phyloP scores from a whole-genome alignment of 2,797 vertebrate genomes.

The Sebastes steindachneri region DNA sequence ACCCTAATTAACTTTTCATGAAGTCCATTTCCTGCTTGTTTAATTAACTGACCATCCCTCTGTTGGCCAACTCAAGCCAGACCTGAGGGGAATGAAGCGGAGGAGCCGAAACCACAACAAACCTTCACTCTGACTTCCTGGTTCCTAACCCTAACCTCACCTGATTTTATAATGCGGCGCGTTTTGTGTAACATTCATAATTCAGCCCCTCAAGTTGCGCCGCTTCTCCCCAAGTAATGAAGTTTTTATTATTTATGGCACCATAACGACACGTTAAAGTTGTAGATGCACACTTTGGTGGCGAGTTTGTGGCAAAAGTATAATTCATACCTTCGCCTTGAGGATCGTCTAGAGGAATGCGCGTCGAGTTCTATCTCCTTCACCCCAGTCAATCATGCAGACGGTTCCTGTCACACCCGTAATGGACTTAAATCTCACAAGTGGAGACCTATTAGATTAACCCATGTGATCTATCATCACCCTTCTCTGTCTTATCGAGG shows the following conservation, averaged over 20 bases:
- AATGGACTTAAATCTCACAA: slow-evolving; percentile 63
- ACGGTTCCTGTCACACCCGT: slow-evolving; percentile 29
- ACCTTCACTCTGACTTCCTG: not conserved
- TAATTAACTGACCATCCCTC: slow-evolving; percentile 76
- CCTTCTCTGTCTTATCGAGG: slow-evolving; percentile 26
- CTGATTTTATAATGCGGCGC: slow-evolving; percentile 17
- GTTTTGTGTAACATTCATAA: slow-evolving; percentile 34
- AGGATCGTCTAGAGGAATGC: not conserved
- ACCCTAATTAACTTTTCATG: slow-evolving; percentile 78
- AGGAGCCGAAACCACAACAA: slow-evolving; percentile 30
- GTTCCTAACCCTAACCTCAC: not conserved
- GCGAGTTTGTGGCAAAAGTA: slow-evolving; percentile 14
- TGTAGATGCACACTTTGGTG: not conserved
- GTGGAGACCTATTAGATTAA: slow-evolving; percentile 61
- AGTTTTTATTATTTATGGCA: slow-evolving; percentile 23
- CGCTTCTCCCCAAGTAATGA: slow-evolving; percentile 10
- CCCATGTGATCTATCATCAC: slow-evolving; percentile 60
- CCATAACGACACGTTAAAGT: not conserved
- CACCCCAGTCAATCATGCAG: slow-evolving; percentile 37
- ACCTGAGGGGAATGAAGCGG: slow-evolving; percentile 21
- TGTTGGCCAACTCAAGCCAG: slow-evolving; percentile 29
- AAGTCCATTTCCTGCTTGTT: slow-evolving; percentile 68
- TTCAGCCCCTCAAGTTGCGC: slow-evolving; percentile 17
- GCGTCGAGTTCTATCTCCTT: not conserved
- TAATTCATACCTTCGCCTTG: slow-evolving; percentile 13